Conservation (phyloP, 2,797 vertebrate species). For the Gallinago stenura region DNA sequence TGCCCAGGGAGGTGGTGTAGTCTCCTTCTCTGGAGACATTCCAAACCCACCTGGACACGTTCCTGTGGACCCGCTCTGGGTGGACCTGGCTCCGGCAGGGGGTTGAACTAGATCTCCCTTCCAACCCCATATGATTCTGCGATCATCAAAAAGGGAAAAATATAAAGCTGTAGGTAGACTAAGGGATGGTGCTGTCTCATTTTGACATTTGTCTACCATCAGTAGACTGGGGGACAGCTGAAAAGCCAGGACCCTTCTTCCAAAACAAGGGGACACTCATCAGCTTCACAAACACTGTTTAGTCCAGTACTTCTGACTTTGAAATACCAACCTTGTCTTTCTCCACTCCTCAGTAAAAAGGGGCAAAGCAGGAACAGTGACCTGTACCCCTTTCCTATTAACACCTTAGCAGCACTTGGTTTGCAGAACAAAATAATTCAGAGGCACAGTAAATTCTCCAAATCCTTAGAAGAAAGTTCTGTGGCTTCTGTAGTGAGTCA, state of each 20-base stretch:
- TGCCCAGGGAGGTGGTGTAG: too few species aligned
- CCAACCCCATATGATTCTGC: too few species aligned
- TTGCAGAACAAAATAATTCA: background rate
- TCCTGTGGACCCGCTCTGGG: too few species aligned
- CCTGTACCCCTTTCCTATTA: background rate
- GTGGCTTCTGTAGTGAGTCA: background rate
- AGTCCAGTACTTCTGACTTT: background rate
- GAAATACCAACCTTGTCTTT: background rate
- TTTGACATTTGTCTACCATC: background rate
- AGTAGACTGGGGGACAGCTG: background rate
- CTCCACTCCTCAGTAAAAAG: background rate
- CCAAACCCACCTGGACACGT: too few species aligned
- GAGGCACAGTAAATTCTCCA: background rate
- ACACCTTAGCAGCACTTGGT: background rate
- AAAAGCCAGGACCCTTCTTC: background rate
- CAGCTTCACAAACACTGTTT: background rate
- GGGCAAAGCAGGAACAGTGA: background rate
- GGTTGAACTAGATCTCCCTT: too few species aligned
- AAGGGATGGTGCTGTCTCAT: accelerated
- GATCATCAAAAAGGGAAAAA: background rate
- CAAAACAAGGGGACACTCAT: background rate
- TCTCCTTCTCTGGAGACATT: too few species aligned
- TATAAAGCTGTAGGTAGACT: background rate
- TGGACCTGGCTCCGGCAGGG: too few species aligned
- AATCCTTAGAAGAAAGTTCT: background rate